A percentile compares a stretch with the other conserved stretches of the same genome.
Evolutionary conservation across 2,888 invertebrate genomes (phyloP).

Genomic region (Amiota mariae): DNA sequence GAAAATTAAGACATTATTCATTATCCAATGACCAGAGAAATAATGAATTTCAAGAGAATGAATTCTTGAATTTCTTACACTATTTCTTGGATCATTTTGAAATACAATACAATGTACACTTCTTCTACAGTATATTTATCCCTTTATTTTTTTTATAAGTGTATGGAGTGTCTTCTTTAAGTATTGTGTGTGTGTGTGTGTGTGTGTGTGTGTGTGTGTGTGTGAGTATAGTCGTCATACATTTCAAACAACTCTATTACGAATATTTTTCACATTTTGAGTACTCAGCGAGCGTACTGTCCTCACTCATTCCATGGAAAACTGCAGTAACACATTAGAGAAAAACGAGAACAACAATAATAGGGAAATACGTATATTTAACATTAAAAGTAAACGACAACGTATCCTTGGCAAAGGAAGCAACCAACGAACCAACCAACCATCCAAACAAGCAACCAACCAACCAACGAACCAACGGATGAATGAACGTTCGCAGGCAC

Average conservation of each 20-base stretch:
- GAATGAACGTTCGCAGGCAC: neutral
- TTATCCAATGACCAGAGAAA: no score
- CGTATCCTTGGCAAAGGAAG: constrained; percentile 17
- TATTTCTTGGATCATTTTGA: no score
- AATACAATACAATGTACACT: neutral
- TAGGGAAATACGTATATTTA: constrained; percentile 52
- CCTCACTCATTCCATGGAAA: no score
- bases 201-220: no score
- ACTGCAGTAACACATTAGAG: constrained; percentile 31
- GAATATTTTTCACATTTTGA: constrained; percentile 68
- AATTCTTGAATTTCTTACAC: no score
- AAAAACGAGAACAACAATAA: constrained; percentile 20
- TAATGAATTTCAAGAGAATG: no score
- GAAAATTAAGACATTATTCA: no score
- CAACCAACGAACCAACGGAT: neutral
- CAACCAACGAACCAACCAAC: no score
- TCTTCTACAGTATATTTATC: no score
- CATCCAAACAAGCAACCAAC: neutral
- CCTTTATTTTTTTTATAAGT: no score
- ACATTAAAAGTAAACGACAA: constrained; percentile 50
- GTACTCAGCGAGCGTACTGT: constrained; percentile 10
- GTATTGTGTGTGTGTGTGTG: no score
- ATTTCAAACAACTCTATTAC: constrained; percentile 69
- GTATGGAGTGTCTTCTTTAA: no score
- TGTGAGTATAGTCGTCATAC: constrained; percentile 39